phyloP scores from a whole-genome alignment of 1,140 invertebrate genomes.

The Globodera rostochiensis region DNA sequence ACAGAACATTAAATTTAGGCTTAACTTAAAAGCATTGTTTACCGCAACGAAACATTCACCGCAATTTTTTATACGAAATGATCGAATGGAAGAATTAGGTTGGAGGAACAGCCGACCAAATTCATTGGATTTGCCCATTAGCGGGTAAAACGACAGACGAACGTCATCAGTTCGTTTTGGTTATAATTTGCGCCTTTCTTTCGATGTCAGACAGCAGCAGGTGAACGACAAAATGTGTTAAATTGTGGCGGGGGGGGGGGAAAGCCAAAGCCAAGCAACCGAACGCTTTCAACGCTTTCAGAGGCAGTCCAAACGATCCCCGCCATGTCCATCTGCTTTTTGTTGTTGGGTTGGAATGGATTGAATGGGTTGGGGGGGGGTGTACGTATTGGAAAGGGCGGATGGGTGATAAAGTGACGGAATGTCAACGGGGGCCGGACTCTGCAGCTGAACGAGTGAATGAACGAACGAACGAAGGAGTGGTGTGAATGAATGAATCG shows the following conservation, averaged over 20 bases:
- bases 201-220: neutral
- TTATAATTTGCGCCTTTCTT: neutral
- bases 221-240: neutral
- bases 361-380: no score
- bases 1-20: no score
- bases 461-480: neutral
- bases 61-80: neutral
- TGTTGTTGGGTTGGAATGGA: neutral
- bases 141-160: neutral
- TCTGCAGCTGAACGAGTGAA: neutral
- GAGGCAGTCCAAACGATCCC: neutral
- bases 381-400: no score
- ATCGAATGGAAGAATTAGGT: neutral
- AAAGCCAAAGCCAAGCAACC: neutral
- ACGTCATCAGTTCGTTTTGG: neutral
- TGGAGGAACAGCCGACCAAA: neutral
- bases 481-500: neutral
- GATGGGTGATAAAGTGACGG: neutral
- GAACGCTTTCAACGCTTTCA: neutral
- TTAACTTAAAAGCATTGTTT: no score
- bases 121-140: neutral
- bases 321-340: neutral
- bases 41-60: no score
- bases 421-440: neutral
- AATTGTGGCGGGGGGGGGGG: neutral